Conservation (phyloP, 2,797 vertebrate species). For the Trachops cirrhosus region DNA sequence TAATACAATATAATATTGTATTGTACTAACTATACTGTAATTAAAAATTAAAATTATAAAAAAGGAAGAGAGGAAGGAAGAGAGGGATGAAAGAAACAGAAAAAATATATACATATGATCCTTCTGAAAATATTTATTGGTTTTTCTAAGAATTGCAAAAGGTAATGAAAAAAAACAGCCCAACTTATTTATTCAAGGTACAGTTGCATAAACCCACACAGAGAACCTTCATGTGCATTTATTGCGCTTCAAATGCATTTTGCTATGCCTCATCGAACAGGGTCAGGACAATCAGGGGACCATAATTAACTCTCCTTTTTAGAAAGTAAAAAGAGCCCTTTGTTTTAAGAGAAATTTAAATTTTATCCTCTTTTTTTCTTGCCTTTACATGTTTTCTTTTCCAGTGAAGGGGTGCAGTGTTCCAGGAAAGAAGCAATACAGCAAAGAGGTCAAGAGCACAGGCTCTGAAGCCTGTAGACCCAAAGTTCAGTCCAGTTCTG, state of each 20-base stretch:
- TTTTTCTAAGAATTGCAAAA: slow-evolving; percentile 26
- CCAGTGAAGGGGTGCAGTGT: not conserved
- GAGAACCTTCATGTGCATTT: not conserved
- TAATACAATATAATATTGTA: not conserved
- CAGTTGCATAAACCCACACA: not conserved
- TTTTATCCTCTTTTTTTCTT: not conserved
- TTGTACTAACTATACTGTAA: not conserved
- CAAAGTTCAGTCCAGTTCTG: not conserved
- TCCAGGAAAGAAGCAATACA: not conserved
- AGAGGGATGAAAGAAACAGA: not conserved
- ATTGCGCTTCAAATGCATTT: not conserved
- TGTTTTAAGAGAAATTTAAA: not conserved
- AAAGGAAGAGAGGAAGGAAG: not conserved
- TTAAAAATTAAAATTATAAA: not conserved
- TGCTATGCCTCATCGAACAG: not conserved
- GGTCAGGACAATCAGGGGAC: not conserved
- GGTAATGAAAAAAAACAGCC: not conserved
- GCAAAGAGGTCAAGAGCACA: not conserved
- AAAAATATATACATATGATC: not conserved
- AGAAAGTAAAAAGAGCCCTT: slow-evolving; percentile 5
- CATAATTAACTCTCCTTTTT: not conserved
- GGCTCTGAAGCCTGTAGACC: accelerated
- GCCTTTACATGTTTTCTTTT: not conserved
- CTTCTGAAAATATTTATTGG: not conserved
- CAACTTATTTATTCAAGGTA: not conserved